Base-by-base conservation (phyloP, 2,797 vertebrate genomes). In the Odontamblyopus rebecca region DNA sequence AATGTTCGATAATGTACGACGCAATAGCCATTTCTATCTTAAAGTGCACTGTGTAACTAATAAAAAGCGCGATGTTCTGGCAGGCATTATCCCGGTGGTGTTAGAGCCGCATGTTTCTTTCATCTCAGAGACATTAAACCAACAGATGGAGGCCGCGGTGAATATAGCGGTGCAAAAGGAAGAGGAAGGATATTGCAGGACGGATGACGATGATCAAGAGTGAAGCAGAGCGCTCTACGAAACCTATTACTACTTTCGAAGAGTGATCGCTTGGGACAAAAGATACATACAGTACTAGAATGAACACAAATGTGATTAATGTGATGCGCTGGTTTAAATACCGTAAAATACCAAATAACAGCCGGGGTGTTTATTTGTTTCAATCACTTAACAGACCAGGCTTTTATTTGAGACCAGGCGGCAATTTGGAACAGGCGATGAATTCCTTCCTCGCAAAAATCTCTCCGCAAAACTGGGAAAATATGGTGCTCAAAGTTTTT, bases 21-120 rank as follows among this genome's bases (percentile, higher is more conserved):
- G 12, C 13, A 15, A 16, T 48, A 15, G 4, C 44, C 12, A 48
- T 13, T 48, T 48, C 44, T 6, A 48, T 48, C 44, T 15, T 48
- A 48, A 48, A 38, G 8, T 38, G 35, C 8, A 9, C 35, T 38
- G 9, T 48, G 44, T 48, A 44, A 44, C 41, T 44, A 44, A 48
- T 48, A 15, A 48, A 48, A 48, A 56, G 61, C 51, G 41, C 23
- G 29, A 57, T 71, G 67, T 62, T 75, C 63, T 68, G 68, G 59
- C 67, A 73, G 74, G 66, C 51, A 27, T 63, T 18, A 3, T 64
- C 62, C 29, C 50, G 74, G 19, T 75, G 77, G 79, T 73, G 79
- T 77, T 8, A 18, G 63, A 61, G 51, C 68, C 77, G 12, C 57
- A 26, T 35, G 70, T 48, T 48, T 48, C 41, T 44, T 44, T 44